A percentile compares a stretch with the other conserved stretches of the same genome.
phyloP scores from a whole-genome alignment of 2,113 vertebrate genomes.

The Rhegmatorhina hoffmannsi region DNA sequence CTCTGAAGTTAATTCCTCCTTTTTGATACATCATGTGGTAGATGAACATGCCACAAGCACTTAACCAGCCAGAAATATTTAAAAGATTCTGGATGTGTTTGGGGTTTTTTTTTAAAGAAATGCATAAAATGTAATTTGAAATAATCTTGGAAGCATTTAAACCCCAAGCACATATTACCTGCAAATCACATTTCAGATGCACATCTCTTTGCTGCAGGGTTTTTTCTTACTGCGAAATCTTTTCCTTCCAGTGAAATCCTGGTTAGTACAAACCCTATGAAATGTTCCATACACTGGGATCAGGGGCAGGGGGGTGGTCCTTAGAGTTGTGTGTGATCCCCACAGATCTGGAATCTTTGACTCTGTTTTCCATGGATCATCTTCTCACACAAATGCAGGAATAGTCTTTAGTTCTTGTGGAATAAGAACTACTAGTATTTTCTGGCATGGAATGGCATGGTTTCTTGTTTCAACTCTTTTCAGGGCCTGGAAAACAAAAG shows the following conservation, averaged over 20 bases:
- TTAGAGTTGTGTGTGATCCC: constrained; percentile 41
- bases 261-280: background rate
- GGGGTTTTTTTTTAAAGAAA: background rate
- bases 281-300: background rate
- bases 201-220: background rate
- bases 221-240: background rate
- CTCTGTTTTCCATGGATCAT: constrained; percentile 52
- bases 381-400: constrained; percentile 46
- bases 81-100: background rate
- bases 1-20: background rate
- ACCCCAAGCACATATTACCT: background rate
- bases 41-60: background rate
- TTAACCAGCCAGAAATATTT: background rate
- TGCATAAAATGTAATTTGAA: background rate
- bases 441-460: background rate
- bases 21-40: background rate
- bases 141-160: background rate
- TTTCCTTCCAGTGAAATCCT: background rate
- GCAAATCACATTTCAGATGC: background rate
- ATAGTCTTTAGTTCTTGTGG: background rate
- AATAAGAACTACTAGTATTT: constrained; percentile 17
- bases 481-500: constrained; percentile 65
- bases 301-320: background rate
- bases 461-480: background rate
- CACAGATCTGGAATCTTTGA: background rate